Evolutionary conservation across 2,113 vertebrate species (phyloP).

Genomic region (Gila orcuttii): DNA sequence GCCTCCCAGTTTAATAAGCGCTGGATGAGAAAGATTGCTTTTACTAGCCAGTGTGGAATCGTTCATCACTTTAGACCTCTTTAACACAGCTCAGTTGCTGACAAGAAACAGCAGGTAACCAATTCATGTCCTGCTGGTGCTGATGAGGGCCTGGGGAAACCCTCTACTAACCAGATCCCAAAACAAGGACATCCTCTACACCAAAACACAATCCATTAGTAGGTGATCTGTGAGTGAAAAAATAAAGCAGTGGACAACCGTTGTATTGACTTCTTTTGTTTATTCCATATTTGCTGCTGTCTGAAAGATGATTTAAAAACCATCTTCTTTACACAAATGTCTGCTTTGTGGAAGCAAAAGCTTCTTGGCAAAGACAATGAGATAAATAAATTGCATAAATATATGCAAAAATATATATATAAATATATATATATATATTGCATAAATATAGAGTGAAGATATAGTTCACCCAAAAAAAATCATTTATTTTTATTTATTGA

Average conservation of each 20-base stretch:
- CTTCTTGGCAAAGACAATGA: neutral
- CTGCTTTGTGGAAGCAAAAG: neutral
- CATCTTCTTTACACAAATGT: neutral
- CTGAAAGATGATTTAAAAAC: neutral
- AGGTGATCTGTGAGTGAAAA: neutral
- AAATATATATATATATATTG: too few species aligned
- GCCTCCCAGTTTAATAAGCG: constrained; percentile 40
- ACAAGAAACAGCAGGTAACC: constrained; percentile 49
- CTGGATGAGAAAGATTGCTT: constrained; percentile 46
- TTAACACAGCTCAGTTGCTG: constrained; percentile 35
- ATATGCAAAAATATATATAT: too few species aligned
- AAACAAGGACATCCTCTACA: constrained; percentile 32
- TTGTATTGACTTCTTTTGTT: neutral
- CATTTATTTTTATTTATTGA: neutral
- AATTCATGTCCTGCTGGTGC: constrained; percentile 52
- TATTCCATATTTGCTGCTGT: neutral
- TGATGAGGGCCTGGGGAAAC: constrained; percentile 33
- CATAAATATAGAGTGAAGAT: neutral
- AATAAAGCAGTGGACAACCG: neutral
- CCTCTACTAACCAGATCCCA: constrained; percentile 23
- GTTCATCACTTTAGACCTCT: constrained; percentile 48
- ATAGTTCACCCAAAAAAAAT: neutral
- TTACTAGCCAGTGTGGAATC: constrained; percentile 33
- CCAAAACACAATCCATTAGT: neutral
- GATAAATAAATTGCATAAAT: too few species aligned